These are phyloP conservation scores for Meloidogyne floridensis DNA, from an alignment of 1,140 invertebrate species.

Conservation along the genomic window DNA sequence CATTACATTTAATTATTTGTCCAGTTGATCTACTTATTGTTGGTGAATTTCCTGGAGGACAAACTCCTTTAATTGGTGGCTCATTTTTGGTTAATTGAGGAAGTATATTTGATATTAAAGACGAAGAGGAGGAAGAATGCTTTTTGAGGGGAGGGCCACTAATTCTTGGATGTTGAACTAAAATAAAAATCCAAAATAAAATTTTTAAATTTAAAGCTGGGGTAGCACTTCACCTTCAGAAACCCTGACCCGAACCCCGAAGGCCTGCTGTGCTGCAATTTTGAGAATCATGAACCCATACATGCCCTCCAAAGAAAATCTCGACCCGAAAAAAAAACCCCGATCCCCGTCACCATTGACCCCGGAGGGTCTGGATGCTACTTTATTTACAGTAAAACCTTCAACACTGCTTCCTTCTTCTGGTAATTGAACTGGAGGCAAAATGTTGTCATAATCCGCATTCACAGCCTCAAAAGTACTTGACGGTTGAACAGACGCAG, in stretches of 20 bases:
- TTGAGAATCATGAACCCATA: no score
- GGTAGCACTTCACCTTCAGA: no score
- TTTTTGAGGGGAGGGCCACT: conserved; percentile 50
- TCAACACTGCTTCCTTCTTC: neutral
- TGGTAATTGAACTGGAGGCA: neutral
- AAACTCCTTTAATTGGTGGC: conserved; percentile 44
- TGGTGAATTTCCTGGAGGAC: conserved; percentile 63
- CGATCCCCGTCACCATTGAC: no score
- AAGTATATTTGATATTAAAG: neutral
- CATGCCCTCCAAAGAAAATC: no score
- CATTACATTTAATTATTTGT: conserved; percentile 57
- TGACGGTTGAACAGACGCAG: neutral
- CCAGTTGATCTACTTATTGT: conserved; percentile 45
- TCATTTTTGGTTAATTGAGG: conserved; percentile 2
- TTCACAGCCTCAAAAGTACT: neutral
- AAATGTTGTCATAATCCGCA: conserved; percentile 10
- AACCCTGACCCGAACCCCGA: no score
- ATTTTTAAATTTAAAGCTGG: no score
- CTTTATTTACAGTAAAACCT: neutral
- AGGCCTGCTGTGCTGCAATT: no score
- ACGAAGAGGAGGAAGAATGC: conserved; percentile 26
- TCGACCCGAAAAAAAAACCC: no score
- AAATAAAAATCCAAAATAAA: no score
- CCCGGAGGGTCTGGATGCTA: no score
- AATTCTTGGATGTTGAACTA: conserved; percentile 9